Evolutionary conservation across 1,140 invertebrate genomes (phyloP).

Genomic region (Ericerus pela): DNA sequence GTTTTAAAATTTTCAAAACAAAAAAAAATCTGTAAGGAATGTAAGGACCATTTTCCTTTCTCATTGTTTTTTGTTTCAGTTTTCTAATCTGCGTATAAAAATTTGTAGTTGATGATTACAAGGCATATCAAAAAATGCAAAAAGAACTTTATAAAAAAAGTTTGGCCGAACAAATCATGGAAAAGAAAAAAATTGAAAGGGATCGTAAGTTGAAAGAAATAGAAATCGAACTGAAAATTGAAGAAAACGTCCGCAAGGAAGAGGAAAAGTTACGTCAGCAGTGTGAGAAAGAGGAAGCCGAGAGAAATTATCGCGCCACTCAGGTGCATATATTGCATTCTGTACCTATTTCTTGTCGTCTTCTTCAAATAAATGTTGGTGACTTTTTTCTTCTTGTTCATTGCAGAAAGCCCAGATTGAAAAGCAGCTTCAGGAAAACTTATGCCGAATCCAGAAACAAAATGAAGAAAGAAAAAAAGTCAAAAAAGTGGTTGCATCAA

Average conservation of each 20-base stretch:
- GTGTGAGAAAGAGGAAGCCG: background rate
- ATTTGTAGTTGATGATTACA: too few relatives aligned
- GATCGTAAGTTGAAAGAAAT: background rate
- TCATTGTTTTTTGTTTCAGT: too few relatives aligned
- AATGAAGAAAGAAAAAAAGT: background rate
- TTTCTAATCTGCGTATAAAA: too few relatives aligned
- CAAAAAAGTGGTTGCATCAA: too few relatives aligned
- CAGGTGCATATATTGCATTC: background rate
- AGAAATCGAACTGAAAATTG: background rate
- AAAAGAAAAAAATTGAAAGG: background rate
- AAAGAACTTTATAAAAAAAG: background rate
- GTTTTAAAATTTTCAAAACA: too few relatives aligned
- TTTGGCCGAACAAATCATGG: background rate
- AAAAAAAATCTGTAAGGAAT: too few relatives aligned
- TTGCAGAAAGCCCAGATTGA: background rate
- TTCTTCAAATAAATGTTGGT: background rate
- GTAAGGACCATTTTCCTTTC: too few relatives aligned
- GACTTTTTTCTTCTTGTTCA: background rate
- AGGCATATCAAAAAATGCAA: background rate
- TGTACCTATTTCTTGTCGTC: background rate
- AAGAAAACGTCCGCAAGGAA: background rate
- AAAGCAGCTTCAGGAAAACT: background rate
- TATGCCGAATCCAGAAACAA: background rate
- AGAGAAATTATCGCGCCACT: background rate
- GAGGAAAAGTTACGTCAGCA: background rate